Evolutionary conservation across 1,140 invertebrate species (phyloP).

Genomic region (Penaeus vannamei): DNA sequence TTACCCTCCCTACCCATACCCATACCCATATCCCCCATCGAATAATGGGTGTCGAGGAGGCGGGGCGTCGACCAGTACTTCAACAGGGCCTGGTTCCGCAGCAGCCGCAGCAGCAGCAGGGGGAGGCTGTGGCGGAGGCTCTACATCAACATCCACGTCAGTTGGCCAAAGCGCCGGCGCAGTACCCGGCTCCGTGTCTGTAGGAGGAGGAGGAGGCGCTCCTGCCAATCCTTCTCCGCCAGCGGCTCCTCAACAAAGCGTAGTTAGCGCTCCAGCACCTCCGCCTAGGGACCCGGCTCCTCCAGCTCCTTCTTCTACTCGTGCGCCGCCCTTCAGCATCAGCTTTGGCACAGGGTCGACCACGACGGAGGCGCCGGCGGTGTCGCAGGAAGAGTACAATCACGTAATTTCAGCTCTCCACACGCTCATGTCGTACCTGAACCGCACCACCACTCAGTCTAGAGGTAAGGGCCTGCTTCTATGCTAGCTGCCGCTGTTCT

Average conservation of each 20-base stretch:
- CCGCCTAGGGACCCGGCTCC: background rate
- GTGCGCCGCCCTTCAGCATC: background rate
- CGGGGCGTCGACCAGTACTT: slow-evolving; percentile 42
- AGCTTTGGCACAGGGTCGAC: slow-evolving; percentile 4
- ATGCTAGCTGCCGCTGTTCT: no score
- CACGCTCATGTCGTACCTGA: slow-evolving; percentile 19
- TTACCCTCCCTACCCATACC: background rate
- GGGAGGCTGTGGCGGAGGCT: slow-evolving; percentile 28
- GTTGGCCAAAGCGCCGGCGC: slow-evolving; percentile 26
- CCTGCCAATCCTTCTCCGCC: background rate
- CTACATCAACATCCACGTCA: slow-evolving; percentile 40
- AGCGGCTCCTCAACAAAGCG: no score
- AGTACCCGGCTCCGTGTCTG: background rate
- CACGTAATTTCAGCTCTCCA: background rate
- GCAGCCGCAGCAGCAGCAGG: slow-evolving; percentile 46
- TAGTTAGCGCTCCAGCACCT: background rate
- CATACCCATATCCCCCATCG: background rate
- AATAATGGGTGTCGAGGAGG: slow-evolving; percentile 18
- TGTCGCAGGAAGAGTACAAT: background rate
- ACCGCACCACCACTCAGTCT: background rate
- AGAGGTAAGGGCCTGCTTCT: background rate
- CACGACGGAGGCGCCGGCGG: background rate
- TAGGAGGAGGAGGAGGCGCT: background rate
- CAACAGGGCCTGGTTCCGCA: slow-evolving; percentile 40
- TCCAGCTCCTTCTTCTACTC: background rate